These are phyloP conservation scores for Talpa occidentalis DNA, from an alignment of 2,113 vertebrate species.

Conservation along the genomic window DNA sequence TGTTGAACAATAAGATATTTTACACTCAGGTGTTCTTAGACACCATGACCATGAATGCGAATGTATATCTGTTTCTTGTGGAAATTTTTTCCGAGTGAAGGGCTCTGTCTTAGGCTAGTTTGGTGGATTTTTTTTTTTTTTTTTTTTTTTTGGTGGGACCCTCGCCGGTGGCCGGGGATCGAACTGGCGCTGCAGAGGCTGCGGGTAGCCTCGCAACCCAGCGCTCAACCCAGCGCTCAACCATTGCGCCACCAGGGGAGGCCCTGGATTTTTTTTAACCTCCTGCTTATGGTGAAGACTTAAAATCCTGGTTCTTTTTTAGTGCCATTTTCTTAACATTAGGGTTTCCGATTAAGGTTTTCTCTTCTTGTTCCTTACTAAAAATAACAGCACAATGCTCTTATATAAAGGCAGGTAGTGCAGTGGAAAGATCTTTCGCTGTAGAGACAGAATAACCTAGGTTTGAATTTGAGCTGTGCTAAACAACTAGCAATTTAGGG, in stretches of 20 bases:
- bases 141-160: too few species aligned
- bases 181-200: too few species aligned
- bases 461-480: neutral
- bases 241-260: too few species aligned
- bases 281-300: neutral
- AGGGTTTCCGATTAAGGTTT: conserved; percentile 32
- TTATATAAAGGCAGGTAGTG: neutral
- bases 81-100: neutral
- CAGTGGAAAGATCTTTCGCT: neutral
- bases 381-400: neutral
- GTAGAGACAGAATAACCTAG: neutral
- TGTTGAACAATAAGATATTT: conserved; percentile 5
- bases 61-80: neutral
- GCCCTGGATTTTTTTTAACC: conserved; percentile 33
- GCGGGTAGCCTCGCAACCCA: too few species aligned
- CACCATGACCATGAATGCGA: neutral
- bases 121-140: neutral
- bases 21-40: neutral
- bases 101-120: neutral
- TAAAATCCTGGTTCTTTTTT: conserved; percentile 42
- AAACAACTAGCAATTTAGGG: neutral
- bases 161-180: too few species aligned
- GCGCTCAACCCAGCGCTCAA: too few species aligned
- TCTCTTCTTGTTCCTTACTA: conserved; percentile 16
- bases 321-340: conserved; percentile 37